Evolutionary conservation across 2,888 invertebrate genomes (phyloP), one percentile per base, ranked within the genome.

Genomic region (Sthenelais limicola): DNA sequence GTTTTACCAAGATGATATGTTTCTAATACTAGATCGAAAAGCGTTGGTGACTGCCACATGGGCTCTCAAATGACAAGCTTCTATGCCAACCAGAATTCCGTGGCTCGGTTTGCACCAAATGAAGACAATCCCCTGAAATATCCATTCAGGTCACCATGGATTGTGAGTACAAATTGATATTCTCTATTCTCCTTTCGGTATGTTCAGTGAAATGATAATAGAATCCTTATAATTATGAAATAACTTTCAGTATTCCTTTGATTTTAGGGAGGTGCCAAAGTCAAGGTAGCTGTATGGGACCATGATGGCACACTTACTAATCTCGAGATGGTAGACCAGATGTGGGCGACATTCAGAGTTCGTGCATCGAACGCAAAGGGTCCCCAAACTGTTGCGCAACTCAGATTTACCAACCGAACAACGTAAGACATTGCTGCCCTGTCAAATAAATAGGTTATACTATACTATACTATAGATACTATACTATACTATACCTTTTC

Each of bases 231-330:
- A 18, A 9, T 43, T 43, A 12, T 18, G 9, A 43, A 43, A n/a
- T n/a, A n/a, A n/a, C n/a, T n/a, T n/a, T n/a, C 24, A 9, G 9
- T 9, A n/a, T 49, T 49, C 5, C 49, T 24, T n/a, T 26, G 12
- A 1, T 5, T 38, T 1, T 24, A 62, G 62, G 62, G 62, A 7
- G 62, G 62, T 35, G 62, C 62, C 24, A 35, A 38, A 28, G 7
- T 62, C 24, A 62, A 62, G 62, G 62, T 62, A 24, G 24, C 26
- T 9, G 62, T 62, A 1, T 62, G 62, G 62, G 62, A 62, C 62
- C 24, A n/a, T 24, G 62, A 62, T 26, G 62, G 62, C n/a, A 62
- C 24, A 21, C 12, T 24, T 26, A 21, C 38, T 1, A 35, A 38
- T 3, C 62, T 35, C 38, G 62, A 62, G 24, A 43, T 43, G 7